Base-by-base conservation (phyloP, 2,113 vertebrate genomes). In the Nymphicus hollandicus region DNA sequence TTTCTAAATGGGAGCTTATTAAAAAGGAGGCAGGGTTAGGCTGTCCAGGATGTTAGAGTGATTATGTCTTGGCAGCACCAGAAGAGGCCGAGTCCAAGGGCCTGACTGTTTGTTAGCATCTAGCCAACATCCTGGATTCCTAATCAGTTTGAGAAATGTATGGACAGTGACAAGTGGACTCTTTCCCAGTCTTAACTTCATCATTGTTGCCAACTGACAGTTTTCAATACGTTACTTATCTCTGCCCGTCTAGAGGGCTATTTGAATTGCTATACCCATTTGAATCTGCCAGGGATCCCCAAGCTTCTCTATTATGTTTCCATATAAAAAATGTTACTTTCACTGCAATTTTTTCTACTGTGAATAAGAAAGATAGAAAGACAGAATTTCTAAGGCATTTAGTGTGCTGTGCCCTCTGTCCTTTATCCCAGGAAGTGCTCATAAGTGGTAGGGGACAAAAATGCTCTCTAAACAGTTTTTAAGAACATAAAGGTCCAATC, bases 1-100 rank as follows among this genome's bases (percentile, higher is more conserved):
- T 89, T 91, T 66, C 64, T 95, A 89, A 95, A 72, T 87, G 79
- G 64, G 43, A 93, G 33, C 63, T 94, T 91, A 91, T 96, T 91
- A 88, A 74, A 94, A 91, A 92, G 50, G 68, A 90, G 91, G 63
- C 74, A 89, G 73, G 33, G 68, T 83, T 81, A 71, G 89, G 74
- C n/a, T 91, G 52, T 91, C 71, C 64, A 77, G 76, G 88, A 93
- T 86, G 81, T 93, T 69, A 89, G 82, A 86, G 27, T 50, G 81
- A 95, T 89, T 91, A 56, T 73, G 39, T 47, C 78, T 91, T 93
- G 92, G 91, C 94, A 96, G 58, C 37, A 24, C 37, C n/a, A 72
- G 91, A 86, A 56, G 35, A 70, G 69, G 43, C 71, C 13, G 60
- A 80, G 78, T 84, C 91, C 89, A 94, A 89, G 60, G 80, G 35